These are phyloP conservation scores for Lamellibrachia satsuma DNA, from an alignment of 2,888 invertebrate genomes.

Conservation along the genomic window DNA sequence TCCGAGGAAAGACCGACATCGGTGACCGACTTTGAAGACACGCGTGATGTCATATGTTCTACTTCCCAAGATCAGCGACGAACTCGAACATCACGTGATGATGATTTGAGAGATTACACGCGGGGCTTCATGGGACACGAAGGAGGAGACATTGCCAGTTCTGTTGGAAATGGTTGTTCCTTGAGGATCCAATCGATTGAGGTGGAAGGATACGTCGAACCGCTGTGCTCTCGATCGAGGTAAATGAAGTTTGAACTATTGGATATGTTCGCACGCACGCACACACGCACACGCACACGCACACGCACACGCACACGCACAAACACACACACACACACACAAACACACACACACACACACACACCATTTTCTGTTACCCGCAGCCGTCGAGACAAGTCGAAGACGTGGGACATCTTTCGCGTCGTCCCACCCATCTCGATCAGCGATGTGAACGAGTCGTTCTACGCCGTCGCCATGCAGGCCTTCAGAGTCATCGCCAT, in stretches of 20 bases:
- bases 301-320: too few relatives aligned
- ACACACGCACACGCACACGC: too few relatives aligned
- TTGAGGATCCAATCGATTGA: not conserved
- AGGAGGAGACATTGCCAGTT: not conserved
- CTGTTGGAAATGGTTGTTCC: not conserved
- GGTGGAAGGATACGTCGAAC: not conserved
- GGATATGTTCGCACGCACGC: not conserved
- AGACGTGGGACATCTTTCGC: not conserved
- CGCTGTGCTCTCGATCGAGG: not conserved
- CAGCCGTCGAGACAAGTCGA: not conserved
- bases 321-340: too few relatives aligned
- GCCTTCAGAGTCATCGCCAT: conserved; percentile 76
- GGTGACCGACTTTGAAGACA: not conserved
- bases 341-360: not conserved
- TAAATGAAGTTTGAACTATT: not conserved
- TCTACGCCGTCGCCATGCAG: not conserved
- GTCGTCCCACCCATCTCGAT: not conserved
- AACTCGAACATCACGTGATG: not conserved
- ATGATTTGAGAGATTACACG: not conserved
- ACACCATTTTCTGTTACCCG: not conserved
- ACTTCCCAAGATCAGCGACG: not conserved
- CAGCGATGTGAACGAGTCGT: conserved; percentile 19
- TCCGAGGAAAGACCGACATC: not conserved
- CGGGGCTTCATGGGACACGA: not conserved
- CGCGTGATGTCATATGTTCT: not conserved